A percentile compares a stretch with the other conserved stretches of the same genome.
phyloP scores from a whole-genome alignment of 1,140 invertebrate species.

The Hycleus phaleratus region DNA sequence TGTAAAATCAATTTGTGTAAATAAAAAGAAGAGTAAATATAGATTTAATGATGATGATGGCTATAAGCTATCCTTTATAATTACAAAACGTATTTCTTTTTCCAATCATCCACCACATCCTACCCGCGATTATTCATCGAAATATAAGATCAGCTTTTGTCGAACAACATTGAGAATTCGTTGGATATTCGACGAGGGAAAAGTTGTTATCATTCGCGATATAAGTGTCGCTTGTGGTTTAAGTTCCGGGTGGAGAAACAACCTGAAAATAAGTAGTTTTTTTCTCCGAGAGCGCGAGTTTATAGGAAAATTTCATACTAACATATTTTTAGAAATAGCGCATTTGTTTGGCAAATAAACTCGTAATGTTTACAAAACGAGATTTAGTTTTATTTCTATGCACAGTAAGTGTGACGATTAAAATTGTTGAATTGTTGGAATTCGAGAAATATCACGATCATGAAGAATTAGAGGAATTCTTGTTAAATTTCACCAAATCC shows the following conservation, averaged over 20 bases:
- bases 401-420: background rate
- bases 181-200: background rate
- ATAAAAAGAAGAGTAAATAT: conserved; percentile 18
- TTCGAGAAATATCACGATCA: conserved; percentile 35
- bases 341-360: background rate
- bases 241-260: background rate
- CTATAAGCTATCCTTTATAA: conserved; percentile 22
- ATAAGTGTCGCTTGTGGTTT: conserved; percentile 7
- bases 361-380: background rate
- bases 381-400: background rate
- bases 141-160: too few relatives aligned
- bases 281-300: background rate
- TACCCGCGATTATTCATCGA: too few relatives aligned
- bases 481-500: conserved; percentile 20
- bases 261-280: background rate
- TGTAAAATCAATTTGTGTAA: conserved; percentile 39
- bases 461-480: conserved; percentile 29
- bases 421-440: conserved; percentile 8
- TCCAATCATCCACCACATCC: too few relatives aligned
- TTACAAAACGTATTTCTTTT: too few relatives aligned
- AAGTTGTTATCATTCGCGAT: conserved; percentile 1
- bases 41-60: conserved; percentile 12
- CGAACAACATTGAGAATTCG: background rate
- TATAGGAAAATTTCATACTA: too few relatives aligned
- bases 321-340: background rate